Conservation (phyloP, 2,888 invertebrate species). For the Rhopalosiphum nymphaeae region DNA sequence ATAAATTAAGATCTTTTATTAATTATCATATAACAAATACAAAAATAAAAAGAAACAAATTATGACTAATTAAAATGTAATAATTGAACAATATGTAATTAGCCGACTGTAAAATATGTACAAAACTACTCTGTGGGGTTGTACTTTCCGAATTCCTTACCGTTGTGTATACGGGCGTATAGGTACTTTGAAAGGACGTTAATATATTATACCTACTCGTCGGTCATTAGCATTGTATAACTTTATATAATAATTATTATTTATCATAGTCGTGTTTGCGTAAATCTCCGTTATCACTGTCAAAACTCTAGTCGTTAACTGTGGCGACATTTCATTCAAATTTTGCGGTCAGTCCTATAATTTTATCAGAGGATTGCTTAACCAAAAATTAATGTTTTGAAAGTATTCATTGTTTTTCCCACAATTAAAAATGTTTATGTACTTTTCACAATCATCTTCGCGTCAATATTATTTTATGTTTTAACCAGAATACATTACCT, state of each 20-base stretch:
- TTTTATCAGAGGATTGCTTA: conserved; percentile 18
- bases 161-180: conserved; percentile 25
- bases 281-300: conserved; percentile 23
- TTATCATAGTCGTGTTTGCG: conserved; percentile 12
- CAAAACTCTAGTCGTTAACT: conserved; percentile 12
- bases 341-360: conserved; percentile 25
- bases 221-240: conserved; percentile 16
- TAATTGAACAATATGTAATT: background rate
- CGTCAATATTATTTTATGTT: background rate
- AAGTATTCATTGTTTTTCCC: background rate
- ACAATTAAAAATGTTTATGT: conserved; percentile 3
- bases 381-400: conserved; percentile 4
- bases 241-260: conserved; percentile 3
- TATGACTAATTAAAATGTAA: conserved; percentile 33
- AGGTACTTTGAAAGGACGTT: conserved; percentile 28
- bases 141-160: conserved; percentile 26
- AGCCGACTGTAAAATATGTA: conserved; percentile 15
- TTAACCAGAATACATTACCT: background rate
- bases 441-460: conserved; percentile 3
- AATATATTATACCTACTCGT: conserved; percentile 17
- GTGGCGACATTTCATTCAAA: conserved; percentile 38
- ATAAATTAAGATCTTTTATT: conserved; percentile 10
- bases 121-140: background rate
- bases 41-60: conserved; percentile 16
- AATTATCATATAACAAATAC: conserved; percentile 9